Conservation (phyloP, 2,113 vertebrate genomes). For the Motacilla tschutschensis region DNA sequence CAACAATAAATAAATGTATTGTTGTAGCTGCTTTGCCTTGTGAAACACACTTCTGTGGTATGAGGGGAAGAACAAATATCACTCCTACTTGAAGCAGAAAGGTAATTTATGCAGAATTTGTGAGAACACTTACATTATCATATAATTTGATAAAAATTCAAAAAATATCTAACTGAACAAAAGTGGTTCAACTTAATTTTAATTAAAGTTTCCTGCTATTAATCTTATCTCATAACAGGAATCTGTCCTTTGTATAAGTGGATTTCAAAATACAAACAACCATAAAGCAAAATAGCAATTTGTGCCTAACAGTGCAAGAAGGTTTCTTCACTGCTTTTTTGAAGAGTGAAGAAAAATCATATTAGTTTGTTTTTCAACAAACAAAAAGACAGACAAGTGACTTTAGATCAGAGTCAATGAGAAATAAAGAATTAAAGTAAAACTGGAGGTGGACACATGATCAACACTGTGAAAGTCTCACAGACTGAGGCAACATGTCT, state of each 20-base stretch:
- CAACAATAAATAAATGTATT: not conserved
- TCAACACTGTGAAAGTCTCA: not conserved
- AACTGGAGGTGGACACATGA: not conserved
- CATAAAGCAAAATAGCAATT: not conserved
- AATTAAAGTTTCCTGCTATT: not conserved
- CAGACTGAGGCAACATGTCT: not conserved
- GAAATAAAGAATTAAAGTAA: not conserved
- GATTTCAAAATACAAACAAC: not conserved
- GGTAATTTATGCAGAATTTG: not conserved
- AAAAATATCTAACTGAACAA: not conserved
- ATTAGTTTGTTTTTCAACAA: not conserved
- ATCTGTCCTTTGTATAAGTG: not conserved
- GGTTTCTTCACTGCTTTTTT: not conserved
- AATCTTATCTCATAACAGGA: not conserved
- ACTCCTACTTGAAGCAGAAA: not conserved
- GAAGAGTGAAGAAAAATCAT: not conserved
- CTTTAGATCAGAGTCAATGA: not conserved
- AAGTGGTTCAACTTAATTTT: not conserved
- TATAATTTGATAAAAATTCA: not conserved
- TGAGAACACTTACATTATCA: not conserved
- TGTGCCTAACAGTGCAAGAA: not conserved
- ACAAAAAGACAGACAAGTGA: not conserved
- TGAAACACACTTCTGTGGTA: not conserved
- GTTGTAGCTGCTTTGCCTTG: not conserved
- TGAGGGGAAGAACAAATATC: not conserved